These are phyloP conservation scores for Diploscapter pachys DNA, from an alignment of 1,140 invertebrate genomes.

Conservation along the genomic window DNA sequence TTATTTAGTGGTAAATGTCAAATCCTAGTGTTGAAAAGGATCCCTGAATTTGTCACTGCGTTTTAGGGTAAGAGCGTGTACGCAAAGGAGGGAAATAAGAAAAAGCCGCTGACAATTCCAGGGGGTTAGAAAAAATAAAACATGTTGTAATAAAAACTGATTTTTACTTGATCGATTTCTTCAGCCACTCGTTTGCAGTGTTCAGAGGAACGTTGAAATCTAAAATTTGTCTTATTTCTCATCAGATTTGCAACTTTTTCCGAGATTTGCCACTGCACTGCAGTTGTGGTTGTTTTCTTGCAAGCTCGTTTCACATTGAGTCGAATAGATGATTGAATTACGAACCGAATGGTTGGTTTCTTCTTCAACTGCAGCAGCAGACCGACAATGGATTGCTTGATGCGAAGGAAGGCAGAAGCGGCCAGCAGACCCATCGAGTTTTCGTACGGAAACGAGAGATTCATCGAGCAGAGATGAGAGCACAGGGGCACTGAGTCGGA, in stretches of 20 bases:
- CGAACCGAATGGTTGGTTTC: slow-evolving; percentile 73
- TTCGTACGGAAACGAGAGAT: slow-evolving; percentile 44
- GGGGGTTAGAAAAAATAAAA: too few species aligned
- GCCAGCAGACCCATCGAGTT: slow-evolving; percentile 62
- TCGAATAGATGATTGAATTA: not conserved
- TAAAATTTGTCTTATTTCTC: slow-evolving; percentile 27
- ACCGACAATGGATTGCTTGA: slow-evolving; percentile 78
- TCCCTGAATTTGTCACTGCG: too few species aligned
- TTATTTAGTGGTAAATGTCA: too few species aligned
- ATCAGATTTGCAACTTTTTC: too few species aligned
- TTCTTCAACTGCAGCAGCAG: slow-evolving; percentile 86
- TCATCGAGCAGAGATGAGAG: slow-evolving; percentile 43
- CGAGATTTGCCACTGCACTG: too few species aligned
- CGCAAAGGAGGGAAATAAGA: too few species aligned
- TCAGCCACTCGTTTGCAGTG: slow-evolving; percentile 81
- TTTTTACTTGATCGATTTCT: slow-evolving; percentile 64
- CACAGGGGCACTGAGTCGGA: slow-evolving; percentile 50
- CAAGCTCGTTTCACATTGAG: too few species aligned
- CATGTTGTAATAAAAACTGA: not conserved
- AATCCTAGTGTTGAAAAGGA: too few species aligned
- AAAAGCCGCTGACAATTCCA: too few species aligned
- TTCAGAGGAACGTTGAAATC: slow-evolving; percentile 81
- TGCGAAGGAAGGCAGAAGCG: slow-evolving; percentile 71
- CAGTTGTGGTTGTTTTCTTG: too few species aligned
- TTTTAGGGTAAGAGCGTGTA: too few species aligned